phyloP scores from a whole-genome alignment of 2,113 vertebrate genomes.

The Neoarius graeffei region DNA sequence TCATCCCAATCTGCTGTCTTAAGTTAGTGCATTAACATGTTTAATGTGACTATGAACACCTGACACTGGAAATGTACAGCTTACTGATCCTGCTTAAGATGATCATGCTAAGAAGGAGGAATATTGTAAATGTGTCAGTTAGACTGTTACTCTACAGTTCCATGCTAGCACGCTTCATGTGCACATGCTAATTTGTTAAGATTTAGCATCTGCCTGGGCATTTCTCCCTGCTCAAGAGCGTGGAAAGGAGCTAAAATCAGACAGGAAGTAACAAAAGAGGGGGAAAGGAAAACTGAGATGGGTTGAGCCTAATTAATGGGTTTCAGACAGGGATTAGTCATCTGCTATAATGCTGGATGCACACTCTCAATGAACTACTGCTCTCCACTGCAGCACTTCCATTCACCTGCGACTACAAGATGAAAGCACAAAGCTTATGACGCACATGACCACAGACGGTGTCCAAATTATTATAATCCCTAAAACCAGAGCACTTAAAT shows the following conservation, averaged over 20 bases:
- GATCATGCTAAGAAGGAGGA: background rate
- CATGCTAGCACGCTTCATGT: background rate
- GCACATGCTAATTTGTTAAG: slow-evolving; percentile 32
- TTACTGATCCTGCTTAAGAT: slow-evolving; percentile 50
- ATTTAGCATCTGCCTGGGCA: slow-evolving; percentile 15
- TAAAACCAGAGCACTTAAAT: slow-evolving; percentile 43
- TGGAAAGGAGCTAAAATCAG: background rate
- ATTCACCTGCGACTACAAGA: slow-evolving; percentile 46
- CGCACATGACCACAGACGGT: slow-evolving; percentile 47
- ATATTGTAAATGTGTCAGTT: background rate
- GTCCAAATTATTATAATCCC: slow-evolving; percentile 49
- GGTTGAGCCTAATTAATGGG: slow-evolving; percentile 9
- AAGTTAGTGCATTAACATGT: background rate
- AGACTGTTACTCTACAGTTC: background rate
- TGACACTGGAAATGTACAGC: slow-evolving; percentile 59
- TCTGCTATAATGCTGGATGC: background rate
- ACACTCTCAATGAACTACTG: slow-evolving; percentile 9
- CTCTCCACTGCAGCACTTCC: slow-evolving; percentile 5
- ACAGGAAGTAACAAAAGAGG: background rate
- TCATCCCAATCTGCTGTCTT: background rate
- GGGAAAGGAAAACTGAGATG: background rate
- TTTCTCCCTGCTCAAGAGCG: background rate
- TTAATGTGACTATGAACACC: slow-evolving; percentile 45
- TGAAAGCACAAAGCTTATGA: slow-evolving; percentile 56
- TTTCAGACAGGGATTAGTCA: background rate